A percentile compares a stretch with the other conserved stretches of the same genome.
Conservation (phyloP, 2,113 vertebrate genomes). For the Mirza zaza region DNA sequence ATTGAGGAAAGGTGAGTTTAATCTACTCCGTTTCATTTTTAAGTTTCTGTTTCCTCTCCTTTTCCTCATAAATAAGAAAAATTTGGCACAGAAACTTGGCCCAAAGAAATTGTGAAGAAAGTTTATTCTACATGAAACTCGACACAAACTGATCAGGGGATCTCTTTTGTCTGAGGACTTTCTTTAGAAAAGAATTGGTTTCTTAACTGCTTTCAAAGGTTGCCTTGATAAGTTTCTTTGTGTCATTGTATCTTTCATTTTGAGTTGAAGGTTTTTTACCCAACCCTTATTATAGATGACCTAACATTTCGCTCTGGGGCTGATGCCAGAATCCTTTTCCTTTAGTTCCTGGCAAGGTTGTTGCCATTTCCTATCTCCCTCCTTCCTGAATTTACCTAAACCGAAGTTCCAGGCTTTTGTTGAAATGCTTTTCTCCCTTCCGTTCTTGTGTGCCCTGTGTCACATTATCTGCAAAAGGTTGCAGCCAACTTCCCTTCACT, state of each 20-base stretch:
- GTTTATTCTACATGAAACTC: neutral
- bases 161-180: slow-evolving; percentile 44
- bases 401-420: slow-evolving; percentile 84
- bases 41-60: slow-evolving; percentile 12
- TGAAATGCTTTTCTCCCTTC: slow-evolving; percentile 86
- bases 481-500: slow-evolving; percentile 82
- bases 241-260: slow-evolving; percentile 71
- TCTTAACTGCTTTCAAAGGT: slow-evolving; percentile 57
- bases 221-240: slow-evolving; percentile 71
- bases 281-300: slow-evolving; percentile 82
- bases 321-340: slow-evolving; percentile 76
- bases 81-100: slow-evolving; percentile 10
- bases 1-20: slow-evolving; percentile 4
- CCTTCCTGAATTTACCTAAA: slow-evolving; percentile 88
- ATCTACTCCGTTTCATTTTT: neutral
- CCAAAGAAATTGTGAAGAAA: neutral
- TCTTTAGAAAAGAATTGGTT: slow-evolving; percentile 62
- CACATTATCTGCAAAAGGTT: slow-evolving; percentile 88
- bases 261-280: slow-evolving; percentile 74
- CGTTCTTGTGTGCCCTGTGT: slow-evolving; percentile 82
- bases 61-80: slow-evolving; percentile 8
- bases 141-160: neutral
- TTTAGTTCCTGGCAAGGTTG: slow-evolving; percentile 81
- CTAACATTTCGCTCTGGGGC: slow-evolving; percentile 78
- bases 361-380: slow-evolving; percentile 85